Base-by-base conservation (phyloP, 35 echinoderm and acorn worm species). In the Apostichopus japonicus region DNA sequence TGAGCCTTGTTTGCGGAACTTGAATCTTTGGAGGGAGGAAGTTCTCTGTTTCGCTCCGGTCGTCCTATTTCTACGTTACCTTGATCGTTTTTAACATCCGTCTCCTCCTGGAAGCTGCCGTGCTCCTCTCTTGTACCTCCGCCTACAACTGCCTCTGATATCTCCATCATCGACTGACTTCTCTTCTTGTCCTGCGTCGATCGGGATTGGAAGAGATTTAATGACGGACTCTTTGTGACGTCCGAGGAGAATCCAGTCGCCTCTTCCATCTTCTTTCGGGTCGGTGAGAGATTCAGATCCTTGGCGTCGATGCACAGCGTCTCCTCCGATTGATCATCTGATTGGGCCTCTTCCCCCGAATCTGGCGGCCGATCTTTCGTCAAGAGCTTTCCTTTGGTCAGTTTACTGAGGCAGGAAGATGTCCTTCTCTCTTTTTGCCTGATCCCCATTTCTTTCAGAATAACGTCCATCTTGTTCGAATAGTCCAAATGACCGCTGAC, bases 401-500 rank as follows among this genome's bases (percentile, higher is more conserved):
- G 79, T 58, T 93, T 86, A 10, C 23, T n/a, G 23, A 95, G 86
- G 27, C 55, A n/a, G 55, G 56, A 6, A 51, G 92, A 93, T 0
- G 5, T 79, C 0, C 73, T 72, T 24, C 78, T 14, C 2, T 72
- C 77, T 77, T 73, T 98, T 56, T 91, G 93, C 62, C 94, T 93
- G 1, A 98, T 56, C 0, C 97, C 97, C 87, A 96, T 94, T 63
- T 88, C 78, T 25, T 90, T 88, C 21, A 99, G 86, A 67, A 99
- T 96, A 21, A 86, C 80, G 55, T 95, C 95, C 93, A 99, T 99
- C 55, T 99, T 99, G 24, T 93, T 81, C 3, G 95, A 91, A 63
- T 99, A 99, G 84, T 99, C 97, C 19, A 99, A 79, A 94, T 99
- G 97, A 56, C 97, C 97, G 78, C 44, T 86, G 19, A 99, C 97